phyloP scores from a whole-genome alignment of 2,888 invertebrate genomes.

The Eupithecia subfuscata region DNA sequence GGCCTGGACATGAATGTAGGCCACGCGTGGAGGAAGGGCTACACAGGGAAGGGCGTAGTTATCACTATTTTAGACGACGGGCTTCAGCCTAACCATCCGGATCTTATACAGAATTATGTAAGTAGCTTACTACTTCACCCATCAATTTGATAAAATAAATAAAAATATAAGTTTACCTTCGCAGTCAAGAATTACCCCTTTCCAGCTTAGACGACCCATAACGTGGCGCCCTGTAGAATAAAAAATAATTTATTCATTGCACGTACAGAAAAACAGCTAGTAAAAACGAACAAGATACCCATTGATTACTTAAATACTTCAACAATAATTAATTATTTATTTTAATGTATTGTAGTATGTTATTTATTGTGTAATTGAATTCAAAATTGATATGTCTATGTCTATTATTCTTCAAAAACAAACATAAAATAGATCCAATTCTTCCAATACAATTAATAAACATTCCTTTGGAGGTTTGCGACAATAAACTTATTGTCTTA shows the following conservation, averaged over 20 bases:
- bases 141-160: not conserved
- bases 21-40: conserved; percentile 97
- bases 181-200: not conserved
- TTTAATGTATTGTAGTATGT: no score
- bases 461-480: not conserved
- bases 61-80: conserved; percentile 99
- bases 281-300: no score
- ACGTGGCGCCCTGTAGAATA: not conserved
- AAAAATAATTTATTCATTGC: not conserved
- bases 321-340: no score
- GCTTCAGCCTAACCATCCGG: conserved; percentile 97
- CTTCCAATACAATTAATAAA: no score
- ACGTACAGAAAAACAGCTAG: not conserved
- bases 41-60: conserved; percentile 97
- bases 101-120: conserved; percentile 96
- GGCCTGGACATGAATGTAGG: conserved; percentile 98
- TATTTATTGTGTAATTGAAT: no score
- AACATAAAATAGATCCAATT: no score
- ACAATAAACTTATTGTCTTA: not conserved
- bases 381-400: no score
- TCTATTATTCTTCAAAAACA: no score
- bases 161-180: no score
- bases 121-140: conserved; percentile 59
- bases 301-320: no score
- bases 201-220: not conserved